These are phyloP conservation scores for Capreolus pygargus DNA, from an alignment of 2,113 vertebrate species.

Conservation along the genomic window DNA sequence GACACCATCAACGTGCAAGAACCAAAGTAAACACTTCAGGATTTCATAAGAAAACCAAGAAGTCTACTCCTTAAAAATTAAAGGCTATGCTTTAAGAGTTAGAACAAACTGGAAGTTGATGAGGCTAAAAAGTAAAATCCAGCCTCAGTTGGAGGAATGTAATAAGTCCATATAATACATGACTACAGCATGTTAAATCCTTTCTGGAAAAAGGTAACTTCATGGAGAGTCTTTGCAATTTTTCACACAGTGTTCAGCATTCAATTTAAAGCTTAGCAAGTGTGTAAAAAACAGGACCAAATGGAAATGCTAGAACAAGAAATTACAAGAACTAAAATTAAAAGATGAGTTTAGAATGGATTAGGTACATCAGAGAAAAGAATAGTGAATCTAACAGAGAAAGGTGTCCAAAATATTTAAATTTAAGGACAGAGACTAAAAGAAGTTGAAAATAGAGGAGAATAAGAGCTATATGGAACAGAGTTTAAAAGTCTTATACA, in stretches of 20 bases:
- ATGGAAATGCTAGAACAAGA: conserved; percentile 6
- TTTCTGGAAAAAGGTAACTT: background rate
- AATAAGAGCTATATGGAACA: background rate
- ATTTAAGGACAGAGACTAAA: background rate
- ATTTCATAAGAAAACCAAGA: conserved; percentile 6
- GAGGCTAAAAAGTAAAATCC: background rate
- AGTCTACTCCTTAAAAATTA: background rate
- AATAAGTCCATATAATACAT: background rate
- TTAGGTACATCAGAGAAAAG: background rate
- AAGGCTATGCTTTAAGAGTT: conserved; percentile 6
- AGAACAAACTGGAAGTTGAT: background rate
- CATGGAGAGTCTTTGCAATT: background rate
- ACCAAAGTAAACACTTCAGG: background rate
- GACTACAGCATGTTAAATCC: background rate
- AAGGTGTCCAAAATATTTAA: background rate
- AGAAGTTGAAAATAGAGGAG: background rate
- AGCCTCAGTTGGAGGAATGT: background rate
- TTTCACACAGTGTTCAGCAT: conserved; percentile 14
- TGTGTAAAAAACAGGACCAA: background rate
- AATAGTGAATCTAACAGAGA: background rate
- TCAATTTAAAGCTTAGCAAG: conserved; percentile 8
- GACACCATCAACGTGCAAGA: background rate
- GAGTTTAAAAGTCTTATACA: background rate
- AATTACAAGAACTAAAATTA: conserved; percentile 18
- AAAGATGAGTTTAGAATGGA: background rate